Conservation (phyloP, 2,113 vertebrate species). For the Plecturocebus donacophilus region DNA sequence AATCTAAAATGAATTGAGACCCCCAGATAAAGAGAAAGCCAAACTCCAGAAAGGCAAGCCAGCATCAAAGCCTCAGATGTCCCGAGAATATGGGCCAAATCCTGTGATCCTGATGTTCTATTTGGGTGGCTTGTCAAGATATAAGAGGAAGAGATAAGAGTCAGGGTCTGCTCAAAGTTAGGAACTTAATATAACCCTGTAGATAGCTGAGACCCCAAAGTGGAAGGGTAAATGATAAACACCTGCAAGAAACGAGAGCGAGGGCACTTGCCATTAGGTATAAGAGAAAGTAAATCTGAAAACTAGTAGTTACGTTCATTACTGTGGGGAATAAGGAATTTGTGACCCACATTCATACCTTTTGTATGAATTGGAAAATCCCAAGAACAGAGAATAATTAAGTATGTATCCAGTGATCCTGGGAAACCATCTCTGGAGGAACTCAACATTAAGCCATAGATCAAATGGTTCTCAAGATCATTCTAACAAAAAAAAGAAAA, state of each 20-base stretch:
- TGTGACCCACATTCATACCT: not conserved
- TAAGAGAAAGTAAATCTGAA: not conserved
- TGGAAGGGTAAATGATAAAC: not conserved
- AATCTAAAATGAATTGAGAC: not conserved
- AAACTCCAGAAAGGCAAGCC: not conserved
- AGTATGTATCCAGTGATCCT: not conserved
- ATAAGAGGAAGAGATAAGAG: not conserved
- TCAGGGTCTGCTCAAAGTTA: not conserved
- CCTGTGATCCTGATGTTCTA: not conserved
- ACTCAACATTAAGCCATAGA: not conserved
- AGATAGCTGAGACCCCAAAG: not conserved
- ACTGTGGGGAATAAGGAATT: not conserved
- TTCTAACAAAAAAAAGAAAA: not conserved
- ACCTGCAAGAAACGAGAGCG: not conserved
- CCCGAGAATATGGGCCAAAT: not conserved
- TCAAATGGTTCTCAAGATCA: not conserved
- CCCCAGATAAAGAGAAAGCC: not conserved
- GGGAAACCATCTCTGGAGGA: not conserved
- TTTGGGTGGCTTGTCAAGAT: not conserved
- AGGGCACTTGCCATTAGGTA: not conserved
- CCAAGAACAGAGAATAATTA: slow-evolving; percentile 11
- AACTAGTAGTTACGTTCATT: not conserved
- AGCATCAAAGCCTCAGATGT: not conserved
- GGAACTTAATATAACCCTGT: not conserved
- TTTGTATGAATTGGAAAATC: not conserved